Evolutionary conservation across 2,888 invertebrate species (phyloP).

Genomic region (Thelaira solivaga): DNA sequence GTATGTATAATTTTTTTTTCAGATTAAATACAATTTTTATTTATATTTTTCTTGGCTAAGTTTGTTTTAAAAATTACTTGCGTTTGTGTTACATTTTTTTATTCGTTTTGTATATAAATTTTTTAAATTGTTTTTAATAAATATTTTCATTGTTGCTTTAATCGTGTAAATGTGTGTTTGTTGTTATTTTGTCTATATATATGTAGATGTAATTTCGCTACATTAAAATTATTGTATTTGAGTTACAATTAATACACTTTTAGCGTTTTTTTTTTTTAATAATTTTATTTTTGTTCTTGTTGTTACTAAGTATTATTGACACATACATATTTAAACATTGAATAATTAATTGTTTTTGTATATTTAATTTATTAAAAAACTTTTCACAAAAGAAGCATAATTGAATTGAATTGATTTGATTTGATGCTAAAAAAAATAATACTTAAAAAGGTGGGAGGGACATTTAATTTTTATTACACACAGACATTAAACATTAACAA

Average conservation of each 20-base stretch:
- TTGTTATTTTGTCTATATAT: too few relatives aligned
- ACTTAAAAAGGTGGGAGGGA: neutral
- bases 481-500: too few relatives aligned
- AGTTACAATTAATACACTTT: conserved; percentile 50
- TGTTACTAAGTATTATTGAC: too few relatives aligned
- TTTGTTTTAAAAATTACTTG: conserved; percentile 1
- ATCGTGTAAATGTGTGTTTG: conserved; percentile 24
- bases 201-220: conserved; percentile 38
- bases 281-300: conserved; percentile 6
- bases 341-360: neutral
- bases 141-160: too few relatives aligned
- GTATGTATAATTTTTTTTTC: neutral
- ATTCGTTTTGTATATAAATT: conserved; percentile 22
- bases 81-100: conserved; percentile 31
- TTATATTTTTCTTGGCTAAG: neutral
- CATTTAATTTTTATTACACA: neutral
- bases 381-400: neutral
- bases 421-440: too few relatives aligned
- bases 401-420: neutral
- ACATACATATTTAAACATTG: conserved; percentile 31
- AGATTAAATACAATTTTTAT: neutral
- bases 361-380: neutral
- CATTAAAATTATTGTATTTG: conserved; percentile 60
- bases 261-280: conserved; percentile 4
- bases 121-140: conserved; percentile 31